phyloP scores from a whole-genome alignment of 2,888 invertebrate genomes.

The Peribatodes rhomboidaria region DNA sequence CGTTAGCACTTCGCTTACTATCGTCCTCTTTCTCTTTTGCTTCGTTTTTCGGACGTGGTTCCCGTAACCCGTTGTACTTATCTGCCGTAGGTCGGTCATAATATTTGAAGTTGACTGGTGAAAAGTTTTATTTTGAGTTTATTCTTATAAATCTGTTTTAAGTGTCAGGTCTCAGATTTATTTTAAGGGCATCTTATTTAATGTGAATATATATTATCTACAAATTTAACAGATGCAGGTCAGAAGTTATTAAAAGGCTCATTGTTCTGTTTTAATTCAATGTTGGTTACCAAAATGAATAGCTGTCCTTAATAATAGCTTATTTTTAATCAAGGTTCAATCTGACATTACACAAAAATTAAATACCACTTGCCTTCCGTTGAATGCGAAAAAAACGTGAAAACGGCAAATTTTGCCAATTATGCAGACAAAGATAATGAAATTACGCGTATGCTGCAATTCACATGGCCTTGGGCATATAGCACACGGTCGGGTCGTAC shows the following conservation, averaged over 20 bases:
- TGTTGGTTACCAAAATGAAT: neutral
- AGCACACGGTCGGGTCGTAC: conserved; percentile 33
- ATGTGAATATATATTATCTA: no score
- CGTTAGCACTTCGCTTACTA: conserved; percentile 54
- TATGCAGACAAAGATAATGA: conserved; percentile 32
- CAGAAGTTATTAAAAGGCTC: neutral
- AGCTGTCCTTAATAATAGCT: neutral
- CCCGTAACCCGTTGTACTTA: no score
- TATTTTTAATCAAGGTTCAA: conserved; percentile 10
- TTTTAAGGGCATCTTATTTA: no score
- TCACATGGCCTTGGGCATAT: conserved; percentile 22
- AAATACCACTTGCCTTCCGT: conserved; percentile 8
- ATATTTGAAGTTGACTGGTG: neutral
- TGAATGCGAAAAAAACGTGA: conserved; percentile 13
- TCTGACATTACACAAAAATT: conserved; percentile 1
- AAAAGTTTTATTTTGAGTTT: no score
- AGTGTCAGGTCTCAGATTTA: no score
- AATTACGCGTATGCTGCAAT: conserved; percentile 25
- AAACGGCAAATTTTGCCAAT: conserved; percentile 12
- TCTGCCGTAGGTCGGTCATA: no score
- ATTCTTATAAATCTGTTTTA: no score
- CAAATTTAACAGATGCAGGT: no score
- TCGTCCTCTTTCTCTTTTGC: conserved; percentile 49
- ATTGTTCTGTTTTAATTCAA: neutral
- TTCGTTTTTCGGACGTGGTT: conserved; percentile 15